A percentile compares a stretch with the other conserved stretches of the same genome.
These are phyloP conservation scores for Gallinago jamesoni DNA, from an alignment of 2,113 vertebrate species.

Conservation along the genomic window DNA sequence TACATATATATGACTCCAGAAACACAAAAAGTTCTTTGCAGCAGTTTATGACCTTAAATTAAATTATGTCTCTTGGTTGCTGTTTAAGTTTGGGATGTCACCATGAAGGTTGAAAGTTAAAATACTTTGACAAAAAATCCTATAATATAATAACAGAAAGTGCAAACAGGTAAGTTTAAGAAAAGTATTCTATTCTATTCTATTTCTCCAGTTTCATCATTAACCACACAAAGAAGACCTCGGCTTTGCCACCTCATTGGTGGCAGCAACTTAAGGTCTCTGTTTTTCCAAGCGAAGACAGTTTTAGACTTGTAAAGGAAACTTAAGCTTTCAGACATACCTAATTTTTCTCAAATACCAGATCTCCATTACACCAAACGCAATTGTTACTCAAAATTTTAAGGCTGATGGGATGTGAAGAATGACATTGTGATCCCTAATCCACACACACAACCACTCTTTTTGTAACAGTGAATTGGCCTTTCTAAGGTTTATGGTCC, in stretches of 20 bases:
- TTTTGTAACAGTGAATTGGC: not conserved
- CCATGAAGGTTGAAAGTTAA: not conserved
- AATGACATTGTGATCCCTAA: not conserved
- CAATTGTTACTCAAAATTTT: not conserved
- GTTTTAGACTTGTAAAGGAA: not conserved
- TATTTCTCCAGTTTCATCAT: not conserved
- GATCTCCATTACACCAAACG: not conserved
- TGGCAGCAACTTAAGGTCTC: not conserved
- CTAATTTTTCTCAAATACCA: not conserved
- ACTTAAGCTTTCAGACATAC: not conserved
- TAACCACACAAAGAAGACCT: not conserved
- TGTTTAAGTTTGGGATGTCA: not conserved
- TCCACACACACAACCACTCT: fast-evolving
- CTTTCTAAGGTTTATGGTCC: not conserved
- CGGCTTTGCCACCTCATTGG: not conserved
- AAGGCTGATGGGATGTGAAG: not conserved
- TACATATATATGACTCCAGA: not conserved
- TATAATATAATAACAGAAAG: not conserved
- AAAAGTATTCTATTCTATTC: not conserved
- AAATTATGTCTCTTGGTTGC: not conserved
- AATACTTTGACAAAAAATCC: not conserved
- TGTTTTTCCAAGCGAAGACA: not conserved
- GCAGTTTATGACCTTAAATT: not conserved
- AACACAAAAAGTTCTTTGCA: not conserved
- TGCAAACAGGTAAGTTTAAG: not conserved